These are phyloP conservation scores for Lasioglossum figueresi DNA, from an alignment of 2,888 invertebrate genomes.

Conservation along the genomic window DNA sequence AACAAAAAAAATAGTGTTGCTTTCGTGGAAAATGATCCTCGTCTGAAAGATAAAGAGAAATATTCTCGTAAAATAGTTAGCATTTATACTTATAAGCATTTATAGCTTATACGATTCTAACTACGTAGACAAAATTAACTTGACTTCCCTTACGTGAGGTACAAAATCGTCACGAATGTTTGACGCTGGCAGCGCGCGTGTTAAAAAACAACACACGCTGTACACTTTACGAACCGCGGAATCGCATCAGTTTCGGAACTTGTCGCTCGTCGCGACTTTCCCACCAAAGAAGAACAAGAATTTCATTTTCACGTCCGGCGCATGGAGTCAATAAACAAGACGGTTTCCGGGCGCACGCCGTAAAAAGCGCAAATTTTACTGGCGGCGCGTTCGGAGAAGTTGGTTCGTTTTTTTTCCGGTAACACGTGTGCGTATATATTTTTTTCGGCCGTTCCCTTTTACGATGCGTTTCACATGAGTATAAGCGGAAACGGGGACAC, in stretches of 20 bases:
- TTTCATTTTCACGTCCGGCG: background rate
- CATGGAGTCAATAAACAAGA: background rate
- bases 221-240: background rate
- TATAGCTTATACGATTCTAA: no score
- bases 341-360: background rate
- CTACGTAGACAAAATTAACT: background rate
- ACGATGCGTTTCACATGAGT: background rate
- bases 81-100: no score
- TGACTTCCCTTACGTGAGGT: background rate
- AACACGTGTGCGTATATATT: background rate
- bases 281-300: background rate
- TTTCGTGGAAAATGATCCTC: no score
- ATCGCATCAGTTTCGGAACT: background rate
- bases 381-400: background rate
- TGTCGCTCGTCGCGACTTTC: background rate
- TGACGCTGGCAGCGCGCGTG: background rate
- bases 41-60: no score
- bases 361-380: background rate
- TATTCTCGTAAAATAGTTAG: no score
- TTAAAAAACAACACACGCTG: background rate
- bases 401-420: background rate
- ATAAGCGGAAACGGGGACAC: background rate
- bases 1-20: no score
- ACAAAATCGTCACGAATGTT: background rate
- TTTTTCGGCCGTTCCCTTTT: background rate